A percentile compares a stretch with the other conserved stretches of the same genome.
phyloP scores from a whole-genome alignment of 2,888 invertebrate genomes.

The Branchipolynoe longqiensis region DNA sequence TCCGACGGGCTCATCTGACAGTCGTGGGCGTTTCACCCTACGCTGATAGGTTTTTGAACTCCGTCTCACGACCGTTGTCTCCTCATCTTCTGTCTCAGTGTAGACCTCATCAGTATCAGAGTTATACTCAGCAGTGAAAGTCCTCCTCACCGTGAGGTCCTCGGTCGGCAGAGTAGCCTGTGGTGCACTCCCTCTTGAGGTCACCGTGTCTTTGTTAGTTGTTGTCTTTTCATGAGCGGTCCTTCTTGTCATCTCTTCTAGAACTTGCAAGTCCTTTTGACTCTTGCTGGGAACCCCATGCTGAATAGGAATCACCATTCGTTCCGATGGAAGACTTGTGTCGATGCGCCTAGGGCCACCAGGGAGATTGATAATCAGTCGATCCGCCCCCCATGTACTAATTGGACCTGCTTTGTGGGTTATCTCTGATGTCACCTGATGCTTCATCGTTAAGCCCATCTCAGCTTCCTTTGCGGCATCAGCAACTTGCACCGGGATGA shows the following conservation, averaged over 20 bases:
- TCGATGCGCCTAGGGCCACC: background rate
- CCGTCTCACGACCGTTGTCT: slow-evolving; percentile 24
- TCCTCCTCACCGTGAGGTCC: slow-evolving; percentile 16
- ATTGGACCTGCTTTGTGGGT: slow-evolving; percentile 28
- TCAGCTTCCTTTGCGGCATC: background rate
- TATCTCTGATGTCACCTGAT: background rate
- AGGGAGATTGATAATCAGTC: slow-evolving; percentile 11
- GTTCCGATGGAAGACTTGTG: background rate
- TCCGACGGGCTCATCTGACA: background rate
- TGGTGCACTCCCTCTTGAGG: background rate
- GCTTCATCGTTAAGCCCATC: too few species aligned
- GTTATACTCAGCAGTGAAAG: slow-evolving; percentile 24
- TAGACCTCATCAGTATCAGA: slow-evolving; percentile 47
- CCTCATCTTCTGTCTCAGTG: slow-evolving; percentile 49
- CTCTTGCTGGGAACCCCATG: background rate
- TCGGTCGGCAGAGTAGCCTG: background rate
- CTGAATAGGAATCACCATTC: slow-evolving; percentile 31
- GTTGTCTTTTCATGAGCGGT: background rate
- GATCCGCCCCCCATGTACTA: slow-evolving; percentile 20
- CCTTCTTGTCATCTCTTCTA: background rate
- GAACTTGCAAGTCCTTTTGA: background rate
- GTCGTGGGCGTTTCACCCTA: background rate
- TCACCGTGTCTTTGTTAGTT: slow-evolving; percentile 3
- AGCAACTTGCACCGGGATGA: background rate
- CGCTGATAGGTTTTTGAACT: slow-evolving; percentile 27